phyloP scores from a whole-genome alignment of 2,888 invertebrate genomes.

The Stenodema calcarata region DNA sequence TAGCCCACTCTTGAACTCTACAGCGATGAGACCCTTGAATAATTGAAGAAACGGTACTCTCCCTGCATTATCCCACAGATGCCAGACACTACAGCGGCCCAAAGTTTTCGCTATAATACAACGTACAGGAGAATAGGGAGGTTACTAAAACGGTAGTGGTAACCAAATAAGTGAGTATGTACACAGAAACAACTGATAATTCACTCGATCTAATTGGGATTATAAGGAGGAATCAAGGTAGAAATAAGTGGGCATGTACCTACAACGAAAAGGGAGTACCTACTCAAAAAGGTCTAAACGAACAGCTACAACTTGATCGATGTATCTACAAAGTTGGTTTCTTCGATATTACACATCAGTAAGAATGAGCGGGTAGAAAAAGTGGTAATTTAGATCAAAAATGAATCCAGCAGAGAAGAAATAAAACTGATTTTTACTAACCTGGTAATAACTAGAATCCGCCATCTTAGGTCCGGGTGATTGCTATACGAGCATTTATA shows the following conservation, averaged over 20 bases:
- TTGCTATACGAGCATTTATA: slow-evolving; percentile 4
- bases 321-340: no score
- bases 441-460: slow-evolving; percentile 72
- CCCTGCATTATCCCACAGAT: background rate
- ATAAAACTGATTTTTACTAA: slow-evolving; percentile 62
- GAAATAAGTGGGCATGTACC: no score
- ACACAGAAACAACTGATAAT: background rate
- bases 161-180: no score
- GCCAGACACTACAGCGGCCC: background rate
- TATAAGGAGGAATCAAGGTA: no score
- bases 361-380: background rate
- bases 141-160: no score
- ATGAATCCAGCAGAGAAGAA: background rate
- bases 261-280: no score
- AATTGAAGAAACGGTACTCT: slow-evolving; percentile 25
- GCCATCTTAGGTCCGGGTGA: slow-evolving; percentile 66
- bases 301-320: no score
- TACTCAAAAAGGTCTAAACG: no score
- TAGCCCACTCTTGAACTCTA: background rate
- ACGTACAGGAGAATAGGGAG: background rate
- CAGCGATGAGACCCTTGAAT: background rate
- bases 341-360: no score
- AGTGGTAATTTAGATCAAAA: background rate
- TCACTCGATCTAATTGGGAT: background rate
- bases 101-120: background rate